These are phyloP conservation scores for Apogon talboti DNA, from an alignment of 2,797 vertebrate species.

Conservation along the genomic window DNA sequence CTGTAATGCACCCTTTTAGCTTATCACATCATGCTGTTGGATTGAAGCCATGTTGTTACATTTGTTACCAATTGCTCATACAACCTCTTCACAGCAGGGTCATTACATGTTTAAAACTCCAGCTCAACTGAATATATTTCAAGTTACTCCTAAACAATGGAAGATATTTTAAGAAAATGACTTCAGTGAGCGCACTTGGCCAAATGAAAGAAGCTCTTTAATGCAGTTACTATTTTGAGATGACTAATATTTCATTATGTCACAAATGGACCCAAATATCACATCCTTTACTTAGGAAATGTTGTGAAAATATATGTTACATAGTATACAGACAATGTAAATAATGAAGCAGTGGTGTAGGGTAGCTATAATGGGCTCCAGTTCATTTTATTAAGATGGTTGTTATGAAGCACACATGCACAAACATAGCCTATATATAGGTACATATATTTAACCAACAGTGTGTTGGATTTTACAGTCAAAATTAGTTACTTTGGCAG, in stretches of 20 bases:
- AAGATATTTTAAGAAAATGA: slow-evolving; percentile 1
- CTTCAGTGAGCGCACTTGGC: background rate
- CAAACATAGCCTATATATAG: too few relatives aligned
- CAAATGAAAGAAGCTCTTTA: background rate
- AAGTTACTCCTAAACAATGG: background rate
- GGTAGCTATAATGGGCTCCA: too few relatives aligned
- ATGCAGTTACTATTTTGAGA: background rate
- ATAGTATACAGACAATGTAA: too few relatives aligned
- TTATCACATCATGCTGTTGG: slow-evolving; percentile 33
- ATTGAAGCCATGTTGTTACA: slow-evolving; percentile 29
- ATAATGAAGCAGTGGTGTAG: too few relatives aligned
- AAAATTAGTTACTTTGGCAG: too few relatives aligned
- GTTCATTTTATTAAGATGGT: too few relatives aligned
- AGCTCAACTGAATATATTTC: slow-evolving; percentile 15
- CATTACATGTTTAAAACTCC: slow-evolving; percentile 27
- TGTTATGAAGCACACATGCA: too few relatives aligned
- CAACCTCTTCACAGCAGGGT: slow-evolving; percentile 24
- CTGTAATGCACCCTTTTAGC: slow-evolving; percentile 42
- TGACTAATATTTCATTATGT: background rate
- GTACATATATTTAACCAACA: too few relatives aligned
- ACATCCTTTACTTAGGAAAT: too few relatives aligned
- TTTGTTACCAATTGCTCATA: slow-evolving; percentile 29
- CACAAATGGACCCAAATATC: background rate
- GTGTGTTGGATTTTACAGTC: too few relatives aligned
- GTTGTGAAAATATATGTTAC: too few relatives aligned